Base-by-base conservation (phyloP, 2,113 vertebrate species). In the Leptodactylus fuscus region DNA sequence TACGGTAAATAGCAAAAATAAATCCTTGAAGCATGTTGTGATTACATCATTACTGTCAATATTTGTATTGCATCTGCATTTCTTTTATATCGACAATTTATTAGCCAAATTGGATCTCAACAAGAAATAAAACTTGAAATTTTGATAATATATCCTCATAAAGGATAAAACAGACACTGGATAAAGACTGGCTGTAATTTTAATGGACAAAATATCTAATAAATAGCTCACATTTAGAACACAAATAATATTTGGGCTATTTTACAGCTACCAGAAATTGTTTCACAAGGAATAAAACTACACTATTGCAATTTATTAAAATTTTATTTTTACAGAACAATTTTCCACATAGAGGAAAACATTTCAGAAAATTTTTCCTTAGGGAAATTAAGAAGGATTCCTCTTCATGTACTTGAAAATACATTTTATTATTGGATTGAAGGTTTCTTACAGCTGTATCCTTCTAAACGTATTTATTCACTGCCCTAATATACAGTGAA, bases 341-440 rank as follows among this genome's bases (percentile, higher is more conserved):
- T 51, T 76, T 51, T 51, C 7, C 20, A 10, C 24, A 49, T 20
- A 18, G 15, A 76, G 27, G 15, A 32, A 32, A 76, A 49, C 7
- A 49, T 44, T 44, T 76, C 46, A 18, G 27, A 32, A 32, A 0
- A 51, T 32, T 48, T 76, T 29, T 49, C 73, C 73, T 76, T 11
- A 5, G 73, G 73, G 73, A 76, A 76, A 76, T 76, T 76, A 76
- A 76, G 27, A 32, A 16, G 6, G 24, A 76, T 32, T 76, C 15
- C n/a, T 76, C 9, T 76, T 29, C 16, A 32, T 76, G 46, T 29
- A 48, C 27, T 32, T 4, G 15, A 51, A 49, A 51, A 18, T 15
- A 34, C 41, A 48, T 46, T 24, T 24, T 75, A 48, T 16, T 49
- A 49, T 22, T 32, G 24, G 15, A 24, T 49, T 76, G 46, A 48